These are phyloP conservation scores for Scolopax bukidnonensis DNA, from an alignment of 2,797 vertebrate species.

Conservation along the genomic window DNA sequence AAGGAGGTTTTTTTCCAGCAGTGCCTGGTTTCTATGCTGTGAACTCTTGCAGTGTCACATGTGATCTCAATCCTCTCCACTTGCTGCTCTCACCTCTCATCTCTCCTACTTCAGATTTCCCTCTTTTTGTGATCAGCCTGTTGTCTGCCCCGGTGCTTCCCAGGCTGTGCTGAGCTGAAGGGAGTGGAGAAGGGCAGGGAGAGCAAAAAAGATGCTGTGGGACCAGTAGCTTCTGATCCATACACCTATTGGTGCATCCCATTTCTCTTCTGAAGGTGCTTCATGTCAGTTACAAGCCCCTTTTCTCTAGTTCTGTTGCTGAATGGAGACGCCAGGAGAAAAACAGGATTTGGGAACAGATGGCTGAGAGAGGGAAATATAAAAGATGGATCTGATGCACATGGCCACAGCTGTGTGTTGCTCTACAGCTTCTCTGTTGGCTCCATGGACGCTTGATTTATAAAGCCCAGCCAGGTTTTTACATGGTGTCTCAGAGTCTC, in stretches of 20 bases:
- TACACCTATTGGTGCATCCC: background rate
- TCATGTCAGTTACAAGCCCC: background rate
- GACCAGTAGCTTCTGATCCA: background rate
- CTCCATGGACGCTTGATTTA: background rate
- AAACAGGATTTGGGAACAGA: constrained; percentile 21
- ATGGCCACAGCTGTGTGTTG: background rate
- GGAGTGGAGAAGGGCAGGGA: background rate
- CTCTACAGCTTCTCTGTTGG: background rate
- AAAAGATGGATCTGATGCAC: background rate
- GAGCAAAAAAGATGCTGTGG: background rate
- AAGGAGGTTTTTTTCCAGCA: background rate
- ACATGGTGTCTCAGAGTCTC: background rate
- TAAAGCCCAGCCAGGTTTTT: background rate
- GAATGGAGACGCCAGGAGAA: background rate
- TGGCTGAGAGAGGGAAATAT: constrained; percentile 5
- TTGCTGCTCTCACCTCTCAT: background rate
- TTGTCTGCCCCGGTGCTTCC: background rate
- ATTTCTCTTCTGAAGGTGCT: background rate
- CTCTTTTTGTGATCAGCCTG: background rate
- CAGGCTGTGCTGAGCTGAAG: background rate
- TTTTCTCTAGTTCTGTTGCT: background rate
- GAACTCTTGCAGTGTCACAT: background rate
- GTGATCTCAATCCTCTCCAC: background rate
- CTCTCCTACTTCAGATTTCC: background rate
- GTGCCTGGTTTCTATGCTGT: accelerated